Evolutionary conservation across 2,888 invertebrate genomes (phyloP), one percentile per base, ranked within the genome.

Genomic region (Chrysolina oricalcia): DNA sequence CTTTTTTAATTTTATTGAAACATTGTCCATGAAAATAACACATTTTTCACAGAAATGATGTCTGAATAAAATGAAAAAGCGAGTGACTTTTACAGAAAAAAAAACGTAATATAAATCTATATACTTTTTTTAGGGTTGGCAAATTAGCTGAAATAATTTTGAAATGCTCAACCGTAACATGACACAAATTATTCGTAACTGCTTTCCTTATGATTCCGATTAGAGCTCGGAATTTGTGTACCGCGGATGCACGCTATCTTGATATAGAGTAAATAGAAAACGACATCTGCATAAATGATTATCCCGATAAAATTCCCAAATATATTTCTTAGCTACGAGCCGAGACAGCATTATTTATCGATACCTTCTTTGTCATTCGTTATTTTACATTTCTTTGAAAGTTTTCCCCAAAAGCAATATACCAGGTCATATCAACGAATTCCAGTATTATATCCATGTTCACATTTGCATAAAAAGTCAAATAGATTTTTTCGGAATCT

Each of bases 201-300:
- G 48, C 23, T 56, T 21, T 53, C 21, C 21, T 53, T 53, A 53
- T 53, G 21, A 53, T 53, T 69, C 17, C 40, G 53, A 40, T 69
- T 69, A 68, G 48, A 35, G 15, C 10, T 11, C n/a, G 19, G 53
- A 13, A 68, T 68, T 46, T 56, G 17, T 27, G 41, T 40, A 40
- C 19, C 17, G 48, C 56, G 56, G 46, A 13, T 46, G 40, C 66
- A 70, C 73, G 73, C 76, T 67, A 73, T 70, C 70, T 50, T n/a
- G 46, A 59, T 43, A 59, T 43, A 53, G 46, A 63, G 64, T 69
- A 67, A 73, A 76, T 68, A 63, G 50, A 71, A 73, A 73, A 71
- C 64, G 62, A 73, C 68, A 73, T 73, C 63, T 70, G 70, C 70
- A 73, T 62, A 67, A 76, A 73, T 70, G 67, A 74, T 70, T 59